Evolutionary conservation across 2,113 vertebrate species (phyloP).

Genomic region (Cynopterus brachyotis): DNA sequence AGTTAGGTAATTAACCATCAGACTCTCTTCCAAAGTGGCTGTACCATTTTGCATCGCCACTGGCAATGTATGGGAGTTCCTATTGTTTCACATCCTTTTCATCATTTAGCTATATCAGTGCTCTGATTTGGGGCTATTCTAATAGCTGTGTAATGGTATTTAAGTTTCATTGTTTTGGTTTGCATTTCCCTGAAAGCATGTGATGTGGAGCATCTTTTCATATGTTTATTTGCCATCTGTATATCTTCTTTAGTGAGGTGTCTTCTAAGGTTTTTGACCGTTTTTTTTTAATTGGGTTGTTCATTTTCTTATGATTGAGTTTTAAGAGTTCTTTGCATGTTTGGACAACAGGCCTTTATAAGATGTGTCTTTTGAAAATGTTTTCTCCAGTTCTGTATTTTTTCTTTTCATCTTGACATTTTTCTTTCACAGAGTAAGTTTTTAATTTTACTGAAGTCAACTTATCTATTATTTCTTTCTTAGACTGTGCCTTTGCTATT

Average conservation of each 20-base stretch:
- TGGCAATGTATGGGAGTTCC: not conserved
- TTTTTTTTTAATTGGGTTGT: not conserved
- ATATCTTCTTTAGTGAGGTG: not conserved
- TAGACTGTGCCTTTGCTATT: not conserved
- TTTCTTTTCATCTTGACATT: not conserved
- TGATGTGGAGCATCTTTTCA: not conserved
- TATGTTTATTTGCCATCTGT: not conserved
- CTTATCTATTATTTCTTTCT: not conserved
- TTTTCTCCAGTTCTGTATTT: not conserved
- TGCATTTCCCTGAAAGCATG: not conserved
- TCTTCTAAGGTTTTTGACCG: not conserved
- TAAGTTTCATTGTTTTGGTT: not conserved
- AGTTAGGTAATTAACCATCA: not conserved
- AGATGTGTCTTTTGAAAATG: not conserved
- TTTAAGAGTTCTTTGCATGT: not conserved
- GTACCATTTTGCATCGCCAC: not conserved
- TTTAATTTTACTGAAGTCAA: not conserved
- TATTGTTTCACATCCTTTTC: not conserved
- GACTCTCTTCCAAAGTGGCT: not conserved
- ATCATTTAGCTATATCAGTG: not conserved
- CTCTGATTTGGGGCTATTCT: not conserved
- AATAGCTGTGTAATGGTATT: not conserved
- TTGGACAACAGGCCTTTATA: not conserved
- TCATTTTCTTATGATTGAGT: not conserved
- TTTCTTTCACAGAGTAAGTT: not conserved